Evolutionary conservation across 2,888 invertebrate genomes (phyloP), one percentile per base, ranked within the genome.

Genomic region (Sphaerophoria rueppellii): DNA sequence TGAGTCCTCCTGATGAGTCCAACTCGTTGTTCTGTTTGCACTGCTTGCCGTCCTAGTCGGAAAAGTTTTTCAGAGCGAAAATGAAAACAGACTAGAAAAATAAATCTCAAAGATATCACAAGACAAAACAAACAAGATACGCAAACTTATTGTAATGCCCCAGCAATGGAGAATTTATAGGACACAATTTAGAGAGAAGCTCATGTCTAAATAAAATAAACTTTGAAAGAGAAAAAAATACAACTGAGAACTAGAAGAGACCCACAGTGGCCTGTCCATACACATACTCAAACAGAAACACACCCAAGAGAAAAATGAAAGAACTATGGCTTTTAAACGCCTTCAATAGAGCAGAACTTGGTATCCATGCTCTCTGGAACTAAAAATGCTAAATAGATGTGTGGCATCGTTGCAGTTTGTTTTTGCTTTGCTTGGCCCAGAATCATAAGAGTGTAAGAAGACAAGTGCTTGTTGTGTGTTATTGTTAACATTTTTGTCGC

Each of bases 401-500:
- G 81, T 76, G 76, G 71, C 76, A 81, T 54, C 71, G 71, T 81
- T 76, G 76, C 75, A 81, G 61, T 70, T 74, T 79, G 24, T 2
- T 24, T 24, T 24, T 24, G 24, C 24, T 24, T 24, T 24, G 82
- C 79, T 75, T 75, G 83, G 79, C 83, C 83, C 80, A 80, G 79
- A 80, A 83, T 67, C 80, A 67, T 67, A 14, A 16, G 40, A 67
- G 54, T 24, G 24, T 54, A 58, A 12, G 40, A 60, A 48, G 37
- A 77, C 83, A 72, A 83, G 80, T 76, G 75, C 83, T 80, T 83
- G 83, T 80, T 69, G 75, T 72, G 43, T 74, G 69, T 80, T 80
- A 83, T 80, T 83, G 83, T 83, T 75, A 83, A 80, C 79, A 79
- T 80, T 83, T 80, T 76, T 83, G 83, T 80, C 83, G 83, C 83